Evolutionary conservation across 1,140 invertebrate species (phyloP), one percentile per base, ranked within the genome.

Genomic region (Anastrepha ludens): DNA sequence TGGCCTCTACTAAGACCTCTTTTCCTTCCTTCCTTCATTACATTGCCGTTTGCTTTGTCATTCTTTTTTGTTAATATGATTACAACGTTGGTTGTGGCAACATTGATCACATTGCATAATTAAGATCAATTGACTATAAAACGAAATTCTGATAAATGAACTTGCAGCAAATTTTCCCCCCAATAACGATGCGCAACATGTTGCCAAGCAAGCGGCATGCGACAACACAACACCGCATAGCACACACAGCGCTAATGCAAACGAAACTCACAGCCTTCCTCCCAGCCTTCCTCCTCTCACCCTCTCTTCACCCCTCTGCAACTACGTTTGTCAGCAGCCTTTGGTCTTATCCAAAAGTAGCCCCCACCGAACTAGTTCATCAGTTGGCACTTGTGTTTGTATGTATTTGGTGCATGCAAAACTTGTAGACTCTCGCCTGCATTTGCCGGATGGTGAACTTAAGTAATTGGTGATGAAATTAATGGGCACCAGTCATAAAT

Each of bases 391-490:
- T 62, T 86, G 55, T 62, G 17, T 39, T 8, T 85, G 4, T 58
- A 15, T 50, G 0, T 9, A 55, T 58, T 11, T 74, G 20, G n/a
- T 70, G 58, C 58, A 4, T 70, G 44, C 15, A 39, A 50, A n/a
- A 55, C 50, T 55, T 55, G 50, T 55, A 55, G 50, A 55, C 6
- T 55, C 50, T 55, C 50, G 50, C 50, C 74, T 50, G 41, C 64
- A 20, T 15, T 70, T 70, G 67, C 47, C 74, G 74, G 74, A 20
- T 81, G 47, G 47, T 20, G 74, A 81, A 70, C 62, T 87, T 81
- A 78, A 81, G 87, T 87, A 87, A 87, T 87, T 87, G 87, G 87
- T 87, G 87, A 78, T 87, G 87, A 87, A 87, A 87, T 87, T 87
- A 87, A 87, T 87, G 87, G 87, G 67, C 70, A 67, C 17, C 44